Percentiles rank a stretch among this genome's conserved stretches.
Evolutionary conservation across 2,113 vertebrate species (phyloP).

Genomic region (Eretmochelys imbricata): DNA sequence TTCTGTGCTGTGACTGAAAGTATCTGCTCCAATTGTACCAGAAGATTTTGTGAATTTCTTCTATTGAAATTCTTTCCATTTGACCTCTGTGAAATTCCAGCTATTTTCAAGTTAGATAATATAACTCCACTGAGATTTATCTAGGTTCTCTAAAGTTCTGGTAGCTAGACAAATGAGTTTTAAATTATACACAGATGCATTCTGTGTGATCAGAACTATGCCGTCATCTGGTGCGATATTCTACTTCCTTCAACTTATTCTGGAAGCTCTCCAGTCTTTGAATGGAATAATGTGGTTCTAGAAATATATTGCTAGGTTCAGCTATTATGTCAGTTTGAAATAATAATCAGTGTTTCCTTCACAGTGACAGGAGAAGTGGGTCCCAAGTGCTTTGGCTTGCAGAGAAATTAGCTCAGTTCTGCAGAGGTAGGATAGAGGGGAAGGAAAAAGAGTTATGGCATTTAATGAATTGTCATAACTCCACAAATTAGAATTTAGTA

Average conservation of each 20-base stretch:
- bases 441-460: not conserved
- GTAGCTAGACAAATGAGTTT: not conserved
- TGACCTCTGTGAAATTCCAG: not conserved
- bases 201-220: not conserved
- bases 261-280: not conserved
- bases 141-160: not conserved
- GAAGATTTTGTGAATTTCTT: not conserved
- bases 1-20: not conserved
- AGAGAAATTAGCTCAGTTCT: not conserved
- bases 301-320: not conserved
- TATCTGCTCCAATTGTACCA: not conserved
- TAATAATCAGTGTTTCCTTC: constrained; percentile 5
- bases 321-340: not conserved
- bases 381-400: not conserved
- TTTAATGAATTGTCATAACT: constrained; percentile 13
- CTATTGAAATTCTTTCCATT: not conserved
- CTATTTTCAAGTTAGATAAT: not conserved
- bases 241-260: not conserved
- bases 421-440: not conserved
- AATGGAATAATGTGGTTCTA: not conserved
- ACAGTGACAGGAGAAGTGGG: not conserved
- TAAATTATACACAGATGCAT: not conserved
- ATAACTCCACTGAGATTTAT: not conserved
- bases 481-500: constrained; percentile 3
- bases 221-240: not conserved